Evolutionary conservation across 2,888 invertebrate species (phyloP).

Genomic region (Drosophila buzzatii): DNA sequence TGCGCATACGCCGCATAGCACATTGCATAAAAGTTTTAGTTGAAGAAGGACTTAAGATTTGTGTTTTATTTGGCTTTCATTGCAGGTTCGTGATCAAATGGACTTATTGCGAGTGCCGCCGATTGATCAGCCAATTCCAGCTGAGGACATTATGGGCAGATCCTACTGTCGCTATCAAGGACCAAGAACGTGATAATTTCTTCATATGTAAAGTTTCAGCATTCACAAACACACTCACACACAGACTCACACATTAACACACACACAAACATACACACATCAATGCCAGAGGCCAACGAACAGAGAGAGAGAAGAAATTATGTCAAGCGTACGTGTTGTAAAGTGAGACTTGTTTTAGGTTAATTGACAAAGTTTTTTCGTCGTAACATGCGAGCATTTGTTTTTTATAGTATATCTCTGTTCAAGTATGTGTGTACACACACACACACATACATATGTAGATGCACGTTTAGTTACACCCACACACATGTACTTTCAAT

Average conservation of each 20-base stretch:
- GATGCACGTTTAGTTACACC: constrained; percentile 4
- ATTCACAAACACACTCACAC: constrained; percentile 5
- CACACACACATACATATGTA: constrained; percentile 6
- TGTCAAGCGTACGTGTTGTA: constrained; percentile 73
- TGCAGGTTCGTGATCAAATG: constrained; percentile 87
- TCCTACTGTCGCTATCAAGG: constrained; percentile 87
- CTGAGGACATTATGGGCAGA: constrained; percentile 87
- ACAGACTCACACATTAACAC: constrained; percentile 3
- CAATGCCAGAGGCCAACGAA: constrained; percentile 24
- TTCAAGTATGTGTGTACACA: constrained; percentile 28
- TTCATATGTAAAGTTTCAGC: constrained; percentile 61
- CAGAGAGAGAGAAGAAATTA: constrained; percentile 48
- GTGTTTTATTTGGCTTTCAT: constrained; percentile 34
- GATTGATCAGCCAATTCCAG: constrained; percentile 87
- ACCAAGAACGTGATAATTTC: constrained; percentile 85
- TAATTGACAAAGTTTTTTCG: constrained; percentile 77
- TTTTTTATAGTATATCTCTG: constrained; percentile 34
- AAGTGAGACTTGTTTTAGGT: constrained; percentile 79
- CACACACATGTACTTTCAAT: constrained; percentile 47
- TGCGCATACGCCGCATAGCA: constrained; percentile 18
- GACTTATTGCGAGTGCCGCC: constrained; percentile 87
- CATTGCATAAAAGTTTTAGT: constrained; percentile 3
- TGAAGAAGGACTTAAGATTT: constrained; percentile 12
- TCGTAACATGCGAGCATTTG: constrained; percentile 52
- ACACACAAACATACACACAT: constrained; percentile 1